Conservation (phyloP, 2,888 invertebrate species). For the Tholera decimalis region DNA sequence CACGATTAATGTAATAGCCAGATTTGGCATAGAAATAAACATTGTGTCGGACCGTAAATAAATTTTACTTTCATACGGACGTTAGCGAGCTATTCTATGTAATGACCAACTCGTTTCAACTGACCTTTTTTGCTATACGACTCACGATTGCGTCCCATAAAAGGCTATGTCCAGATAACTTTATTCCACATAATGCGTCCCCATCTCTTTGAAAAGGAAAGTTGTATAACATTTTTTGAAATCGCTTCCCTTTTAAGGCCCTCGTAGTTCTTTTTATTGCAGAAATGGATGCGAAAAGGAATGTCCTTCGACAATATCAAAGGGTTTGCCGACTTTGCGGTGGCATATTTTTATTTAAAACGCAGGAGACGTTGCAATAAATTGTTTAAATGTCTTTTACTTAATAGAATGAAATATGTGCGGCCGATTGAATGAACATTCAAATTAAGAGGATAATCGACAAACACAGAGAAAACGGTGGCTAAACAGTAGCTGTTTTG, state of each 20-base stretch:
- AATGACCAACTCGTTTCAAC: slow-evolving; percentile 81
- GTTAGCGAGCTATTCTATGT: slow-evolving; percentile 83
- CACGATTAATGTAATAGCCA: slow-evolving; percentile 52
- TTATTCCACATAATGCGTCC: slow-evolving; percentile 87
- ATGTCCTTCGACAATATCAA: slow-evolving; percentile 76
- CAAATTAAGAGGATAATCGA: slow-evolving; percentile 29
- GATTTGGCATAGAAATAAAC: slow-evolving; percentile 59
- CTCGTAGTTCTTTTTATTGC: slow-evolving; percentile 82
- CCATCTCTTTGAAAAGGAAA: slow-evolving; percentile 89
- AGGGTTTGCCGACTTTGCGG: slow-evolving; percentile 78
- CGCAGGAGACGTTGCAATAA: slow-evolving; percentile 47
- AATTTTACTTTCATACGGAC: slow-evolving; percentile 84
- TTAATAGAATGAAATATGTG: slow-evolving; percentile 39
- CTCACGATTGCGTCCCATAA: slow-evolving; percentile 84
- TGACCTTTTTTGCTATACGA: slow-evolving; percentile 84
- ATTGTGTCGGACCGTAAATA: slow-evolving; percentile 71
- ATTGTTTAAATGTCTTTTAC: slow-evolving; percentile 40
- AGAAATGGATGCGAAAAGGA: slow-evolving; percentile 78
- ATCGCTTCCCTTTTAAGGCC: slow-evolving; percentile 85
- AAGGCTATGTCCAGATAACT: slow-evolving; percentile 89
- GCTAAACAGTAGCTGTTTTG: slow-evolving; percentile 58
- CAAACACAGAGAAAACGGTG: slow-evolving; percentile 14
- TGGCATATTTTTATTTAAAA: slow-evolving; percentile 76
- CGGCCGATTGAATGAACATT: slow-evolving; percentile 31
- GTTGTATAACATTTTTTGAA: slow-evolving; percentile 87